Base-by-base conservation (phyloP, 1,140 invertebrate genomes). In the Oncopodura yosiiana region DNA sequence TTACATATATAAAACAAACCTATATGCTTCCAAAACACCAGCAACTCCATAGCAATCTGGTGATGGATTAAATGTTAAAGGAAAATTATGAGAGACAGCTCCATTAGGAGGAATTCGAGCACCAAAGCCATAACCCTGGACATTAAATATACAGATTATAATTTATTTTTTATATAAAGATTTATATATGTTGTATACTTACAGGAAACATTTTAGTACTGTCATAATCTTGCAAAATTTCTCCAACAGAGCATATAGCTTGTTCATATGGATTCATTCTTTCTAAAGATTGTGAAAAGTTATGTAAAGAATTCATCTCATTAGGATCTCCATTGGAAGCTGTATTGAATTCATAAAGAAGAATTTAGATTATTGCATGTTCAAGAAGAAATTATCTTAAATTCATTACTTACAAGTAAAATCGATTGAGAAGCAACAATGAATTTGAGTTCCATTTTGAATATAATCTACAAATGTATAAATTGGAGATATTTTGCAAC, bases 141-240 rank as follows among this genome's bases (percentile, higher is more conserved):
- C 42, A 14, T 23, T 36, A 48, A 48, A 48, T 11, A 32, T 19
- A 12, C 32, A 9, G 8, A 34, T 34, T 34, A n/a, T 34, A 34
- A 8, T 9, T n/a, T 9, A n/a, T 9, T n/a, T 9, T 34, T 34
- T 34, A 34, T n/a, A n/a, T 34, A n/a, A n/a, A n/a, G n/a, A n/a
- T n/a, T n/a, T n/a, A 48, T 11, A 9, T 45, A 6, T 9, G 14
- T 24, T n/a, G 4, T 27, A 34, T 48, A 32, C 11, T 53, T 9
- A 55, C 75, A 38, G 77, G 76, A 66, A 78, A 78, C 66, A 72
- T 58, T 62, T 79, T 77, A 54, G 76, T 74, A 23, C 61, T 63
- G 58, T 75, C 73, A 63, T 83, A 83, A 65, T 82, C 78, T 66
- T 82, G 74, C 43, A 82, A 79, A 50, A 83, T 82, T 37, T 77